Evolutionary conservation across 2,113 vertebrate species (phyloP).

Genomic region (Galeopterus variegatus): DNA sequence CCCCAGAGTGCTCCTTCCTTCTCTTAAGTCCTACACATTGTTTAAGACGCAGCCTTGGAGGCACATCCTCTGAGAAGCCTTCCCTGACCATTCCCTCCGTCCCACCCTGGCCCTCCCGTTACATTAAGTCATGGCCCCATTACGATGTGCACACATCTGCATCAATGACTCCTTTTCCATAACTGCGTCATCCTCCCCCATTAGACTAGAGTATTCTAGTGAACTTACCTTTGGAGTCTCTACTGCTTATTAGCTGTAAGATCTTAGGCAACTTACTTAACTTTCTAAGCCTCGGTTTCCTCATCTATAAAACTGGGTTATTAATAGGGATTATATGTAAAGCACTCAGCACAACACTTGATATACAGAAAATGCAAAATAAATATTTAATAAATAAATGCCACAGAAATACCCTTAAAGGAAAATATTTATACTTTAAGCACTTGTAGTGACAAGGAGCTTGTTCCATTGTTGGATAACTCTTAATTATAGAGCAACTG

Average conservation of each 20-base stretch:
- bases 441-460: conserved; percentile 4
- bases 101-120: not conserved
- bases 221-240: not conserved
- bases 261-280: not conserved
- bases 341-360: not conserved
- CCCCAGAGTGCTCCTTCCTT: not conserved
- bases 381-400: not conserved
- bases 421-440: conserved; percentile 22
- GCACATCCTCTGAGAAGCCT: not conserved
- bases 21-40: not conserved
- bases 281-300: not conserved
- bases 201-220: not conserved
- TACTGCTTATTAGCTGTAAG: not conserved
- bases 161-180: not conserved
- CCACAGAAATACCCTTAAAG: not conserved
- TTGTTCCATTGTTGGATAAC: not conserved
- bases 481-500: not conserved
- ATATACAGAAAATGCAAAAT: not conserved
- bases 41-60: not conserved
- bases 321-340: not conserved
- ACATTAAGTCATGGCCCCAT: not conserved
- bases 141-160: not conserved
- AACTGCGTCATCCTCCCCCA: not conserved
- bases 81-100: not conserved
- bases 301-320: not conserved